Base-by-base conservation (phyloP, 2,113 vertebrate species). In the Ornithorhynchus anatinus region DNA sequence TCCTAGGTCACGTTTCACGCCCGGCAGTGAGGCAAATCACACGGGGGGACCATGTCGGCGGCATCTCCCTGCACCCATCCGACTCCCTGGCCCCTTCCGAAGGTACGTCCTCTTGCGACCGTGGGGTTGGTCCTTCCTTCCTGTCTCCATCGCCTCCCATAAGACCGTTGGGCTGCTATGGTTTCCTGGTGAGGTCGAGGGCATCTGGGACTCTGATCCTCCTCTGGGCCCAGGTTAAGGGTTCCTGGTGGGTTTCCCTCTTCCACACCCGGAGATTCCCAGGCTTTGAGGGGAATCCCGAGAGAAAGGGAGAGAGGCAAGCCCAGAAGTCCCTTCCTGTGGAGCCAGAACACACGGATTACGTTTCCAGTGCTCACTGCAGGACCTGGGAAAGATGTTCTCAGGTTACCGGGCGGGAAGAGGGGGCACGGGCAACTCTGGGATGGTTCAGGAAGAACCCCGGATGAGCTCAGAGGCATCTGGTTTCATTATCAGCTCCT, bases 361-460 rank as follows among this genome's bases (percentile, higher is more conserved):
- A 12, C 33, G 54, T 79, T 65, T 65, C 85, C 53, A 52, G 77
- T n/a, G 17, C 61, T 27, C 54, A 39, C 11, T 20, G 61, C 68
- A 71, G 65, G 66, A 50, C n/a, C n/a, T n/a, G n/a, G 47, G 7
- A 50, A 50, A 36, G 54, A 20, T 0, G 1, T 14, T 69, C 58
- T 29, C 12, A 6, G 45, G 51, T 75, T 61, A 42, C 57, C 5
- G 14, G 12, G 23, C 53, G 57, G 16, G 19, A 57, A 7, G n/a
- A n/a, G 19, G 32, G 43, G 51, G 14, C 47, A 29, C 36, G 25
- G 22, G 43, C 37, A 3, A 29, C 33, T 51, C 4, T 61, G 69
- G 65, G n/a, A n/a, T n/a, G n/a, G n/a, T n/a, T n/a, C n/a, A n/a
- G n/a, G 42, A 54, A 22, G 52, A 72, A 72, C 65, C 52, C 19